A percentile compares a stretch with the other conserved stretches of the same genome.
Evolutionary conservation across 2,888 invertebrate genomes (phyloP).

Genomic region (Sinopyrophorus schimmeli): DNA sequence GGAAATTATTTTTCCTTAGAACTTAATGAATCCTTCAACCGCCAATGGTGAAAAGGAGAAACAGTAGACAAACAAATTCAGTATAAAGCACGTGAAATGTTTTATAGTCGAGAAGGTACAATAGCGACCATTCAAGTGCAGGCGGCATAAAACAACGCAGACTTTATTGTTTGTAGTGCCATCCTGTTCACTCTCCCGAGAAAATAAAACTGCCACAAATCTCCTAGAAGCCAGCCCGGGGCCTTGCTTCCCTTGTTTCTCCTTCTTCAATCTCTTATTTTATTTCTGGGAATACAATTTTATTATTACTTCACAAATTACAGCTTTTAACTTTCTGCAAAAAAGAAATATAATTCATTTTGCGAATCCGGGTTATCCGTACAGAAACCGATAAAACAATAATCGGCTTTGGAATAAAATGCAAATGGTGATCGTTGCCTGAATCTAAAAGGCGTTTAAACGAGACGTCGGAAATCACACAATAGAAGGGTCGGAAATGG

Average conservation of each 20-base stretch:
- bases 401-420: conserved; percentile 38
- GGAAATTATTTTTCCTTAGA: not conserved
- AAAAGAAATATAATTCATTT: no score
- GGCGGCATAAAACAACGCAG: conserved; percentile 42
- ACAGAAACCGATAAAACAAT: conserved; percentile 34
- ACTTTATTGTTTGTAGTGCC: conserved; percentile 48
- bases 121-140: conserved; percentile 42
- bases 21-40: conserved; percentile 12
- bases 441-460: conserved; percentile 38
- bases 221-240: conserved; percentile 38
- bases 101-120: conserved; percentile 34
- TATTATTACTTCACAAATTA: no score
- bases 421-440: conserved; percentile 37
- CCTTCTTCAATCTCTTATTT: conserved; percentile 23
- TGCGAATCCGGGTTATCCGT: no score
- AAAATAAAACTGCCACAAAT: conserved; percentile 49
- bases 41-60: conserved; percentile 4
- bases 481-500: conserved; percentile 36
- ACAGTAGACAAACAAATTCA: conserved; percentile 23
- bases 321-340: no score
- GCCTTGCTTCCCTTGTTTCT: conserved; percentile 25
- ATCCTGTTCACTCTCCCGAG: conserved; percentile 43
- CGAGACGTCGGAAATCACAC: conserved; percentile 33
- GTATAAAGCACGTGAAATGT: conserved; percentile 18
- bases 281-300: conserved; percentile 5